Conservation (phyloP, 92 coral and sea anemone genomes). For the Phenganax marumi region DNA sequence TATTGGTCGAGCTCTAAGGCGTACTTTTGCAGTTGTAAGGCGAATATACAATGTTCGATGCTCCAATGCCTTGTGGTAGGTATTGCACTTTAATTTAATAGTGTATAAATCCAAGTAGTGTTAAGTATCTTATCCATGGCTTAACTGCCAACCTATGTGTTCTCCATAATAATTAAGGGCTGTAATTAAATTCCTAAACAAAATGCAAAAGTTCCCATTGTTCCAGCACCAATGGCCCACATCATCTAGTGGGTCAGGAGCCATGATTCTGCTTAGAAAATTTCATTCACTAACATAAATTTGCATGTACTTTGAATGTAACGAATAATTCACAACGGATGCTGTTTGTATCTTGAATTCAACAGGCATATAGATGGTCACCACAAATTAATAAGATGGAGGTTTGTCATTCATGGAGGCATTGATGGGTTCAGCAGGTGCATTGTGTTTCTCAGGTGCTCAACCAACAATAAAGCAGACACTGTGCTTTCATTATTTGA, state of each 20-base stretch:
- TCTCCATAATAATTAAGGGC: no score
- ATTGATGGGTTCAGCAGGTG: conserved; percentile 49
- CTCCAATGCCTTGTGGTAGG: conserved; percentile 37
- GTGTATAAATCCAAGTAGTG: background rate
- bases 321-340: no score
- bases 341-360: no score
- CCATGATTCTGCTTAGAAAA: no score
- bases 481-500: conserved; percentile 41
- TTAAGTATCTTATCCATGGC: background rate
- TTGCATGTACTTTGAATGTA: no score
- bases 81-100: no score
- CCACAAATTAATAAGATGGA: conserved; percentile 45
- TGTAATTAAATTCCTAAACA: no score
- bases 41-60: conserved; percentile 39
- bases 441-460: conserved; percentile 35
- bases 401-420: conserved; percentile 39
- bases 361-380: conserved; percentile 45
- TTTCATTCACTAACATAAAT: no score
- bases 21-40: conserved; percentile 42
- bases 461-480: conserved; percentile 47
- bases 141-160: no score
- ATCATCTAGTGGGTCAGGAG: no score
- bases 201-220: no score
- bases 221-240: no score
- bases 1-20: conserved; percentile 45